Conservation (phyloP, 2,113 vertebrate genomes). For the Serilophus lunatus region DNA sequence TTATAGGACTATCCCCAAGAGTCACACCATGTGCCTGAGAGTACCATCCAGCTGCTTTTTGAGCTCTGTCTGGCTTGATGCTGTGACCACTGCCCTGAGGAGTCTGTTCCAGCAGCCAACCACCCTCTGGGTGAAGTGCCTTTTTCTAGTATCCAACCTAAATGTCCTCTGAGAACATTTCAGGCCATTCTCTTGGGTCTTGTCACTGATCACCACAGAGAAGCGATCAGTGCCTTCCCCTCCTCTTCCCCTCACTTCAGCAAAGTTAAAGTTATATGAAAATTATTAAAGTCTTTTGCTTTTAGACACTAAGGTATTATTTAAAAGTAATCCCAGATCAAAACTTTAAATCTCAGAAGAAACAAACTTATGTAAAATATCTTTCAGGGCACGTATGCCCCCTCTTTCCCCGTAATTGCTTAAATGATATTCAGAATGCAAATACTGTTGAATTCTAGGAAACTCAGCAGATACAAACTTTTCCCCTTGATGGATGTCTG, state of each 20-base stretch:
- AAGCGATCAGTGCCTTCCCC: background rate
- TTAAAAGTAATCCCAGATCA: background rate
- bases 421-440: background rate
- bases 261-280: background rate
- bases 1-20: background rate
- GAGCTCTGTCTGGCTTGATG: background rate
- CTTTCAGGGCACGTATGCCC: background rate
- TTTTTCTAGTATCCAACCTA: background rate
- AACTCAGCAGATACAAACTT: background rate
- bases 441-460: background rate
- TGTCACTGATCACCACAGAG: background rate
- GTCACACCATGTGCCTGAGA: background rate
- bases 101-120: background rate
- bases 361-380: background rate
- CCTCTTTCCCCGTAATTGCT: background rate
- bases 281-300: background rate
- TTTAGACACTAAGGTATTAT: background rate
- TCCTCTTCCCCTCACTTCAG: background rate
- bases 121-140: background rate
- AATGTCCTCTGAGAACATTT: background rate
- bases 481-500: background rate
- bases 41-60: background rate
- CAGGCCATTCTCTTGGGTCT: background rate
- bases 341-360: background rate
- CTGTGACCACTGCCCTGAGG: background rate